These are phyloP conservation scores for Petaurus breviceps DNA, from an alignment of 2,113 vertebrate species.

Conservation along the genomic window DNA sequence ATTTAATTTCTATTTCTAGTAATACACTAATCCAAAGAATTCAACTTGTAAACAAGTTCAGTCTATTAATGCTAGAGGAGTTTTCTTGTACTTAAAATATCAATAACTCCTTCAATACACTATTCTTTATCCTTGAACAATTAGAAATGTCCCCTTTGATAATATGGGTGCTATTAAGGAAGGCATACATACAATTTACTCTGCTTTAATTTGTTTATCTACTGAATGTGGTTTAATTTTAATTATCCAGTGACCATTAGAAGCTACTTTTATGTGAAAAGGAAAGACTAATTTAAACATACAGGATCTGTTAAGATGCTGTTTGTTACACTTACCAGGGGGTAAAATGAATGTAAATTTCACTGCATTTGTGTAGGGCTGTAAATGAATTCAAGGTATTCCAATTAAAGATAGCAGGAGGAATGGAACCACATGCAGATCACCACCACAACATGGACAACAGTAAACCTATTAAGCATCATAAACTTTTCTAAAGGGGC, in stretches of 20 bases:
- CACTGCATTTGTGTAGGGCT: slow-evolving; percentile 43
- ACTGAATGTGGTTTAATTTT: slow-evolving; percentile 69
- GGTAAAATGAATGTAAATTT: slow-evolving; percentile 59
- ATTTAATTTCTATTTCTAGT: slow-evolving; percentile 49
- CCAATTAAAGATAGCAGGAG: background rate
- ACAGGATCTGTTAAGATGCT: slow-evolving; percentile 53
- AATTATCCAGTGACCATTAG: slow-evolving; percentile 66
- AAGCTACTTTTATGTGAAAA: slow-evolving; percentile 58
- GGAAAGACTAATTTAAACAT: slow-evolving; percentile 61
- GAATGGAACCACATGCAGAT: background rate
- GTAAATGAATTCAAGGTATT: slow-evolving; percentile 51
- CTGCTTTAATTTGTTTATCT: slow-evolving; percentile 75
- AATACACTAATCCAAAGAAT: slow-evolving; percentile 35
- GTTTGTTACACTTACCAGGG: slow-evolving; percentile 57
- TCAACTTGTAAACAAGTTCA: slow-evolving; percentile 43
- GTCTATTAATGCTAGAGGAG: slow-evolving; percentile 60
- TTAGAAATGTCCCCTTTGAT: slow-evolving; percentile 59
- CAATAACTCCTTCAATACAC: slow-evolving; percentile 61
- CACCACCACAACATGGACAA: background rate
- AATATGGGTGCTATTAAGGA: slow-evolving; percentile 56
- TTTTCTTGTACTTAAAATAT: slow-evolving; percentile 64
- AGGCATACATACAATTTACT: slow-evolving; percentile 63
- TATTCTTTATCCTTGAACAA: slow-evolving; percentile 68
- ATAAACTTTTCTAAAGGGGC: background rate
- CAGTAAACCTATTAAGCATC: background rate